Base-by-base conservation (phyloP, 2,113 vertebrate species). In the Datnioides undecimradiatus region DNA sequence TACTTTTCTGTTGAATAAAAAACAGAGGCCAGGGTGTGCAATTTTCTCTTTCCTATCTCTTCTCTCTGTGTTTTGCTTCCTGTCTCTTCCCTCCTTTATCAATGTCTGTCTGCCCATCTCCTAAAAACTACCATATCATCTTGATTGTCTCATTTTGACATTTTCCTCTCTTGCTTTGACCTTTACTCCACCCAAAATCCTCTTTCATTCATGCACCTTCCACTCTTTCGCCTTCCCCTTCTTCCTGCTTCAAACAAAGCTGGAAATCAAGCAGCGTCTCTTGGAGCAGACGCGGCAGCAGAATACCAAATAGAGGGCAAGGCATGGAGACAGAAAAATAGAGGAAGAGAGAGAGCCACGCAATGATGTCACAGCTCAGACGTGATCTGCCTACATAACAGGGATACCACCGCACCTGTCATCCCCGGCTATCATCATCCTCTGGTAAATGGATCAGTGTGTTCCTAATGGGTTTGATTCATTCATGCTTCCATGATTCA, bases 221-320 rank as follows among this genome's bases (percentile, higher is more conserved):
- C 21, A 6, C 45, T 17, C 34, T 23, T n/a, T 19, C 45, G n/a
- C 16, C 62, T 17, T 59, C 33, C 12, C 55, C 41, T 25, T 17
- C n/a, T 31, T 54, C 23, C 36, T 49, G 31, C 21, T 76, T 67
- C 25, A 52, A 72, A 68, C 49, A 43, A 48, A 23, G 49, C 64
- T 71, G 75, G 79, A 73, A 79, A 72, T 38, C 73, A 63, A 87
- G 62, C 31, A 8, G 38, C 40, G 9, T 68, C 9, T 89, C 31
- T 43, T 25, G 52, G 79, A 83, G 65, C 12, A 68, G 63, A 58
- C 17, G 38, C 74, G 8, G 65, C 52, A 33, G 76, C 48, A 68
- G 84, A 86, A 91, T 91, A 86, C 83, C 67, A 89, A 90, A 82
- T 34, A 77, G 85, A 88, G 64, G 76, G 60, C 23, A 36, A 76